Evolutionary conservation across 2,113 vertebrate genomes (phyloP), one percentile per base, ranked within the genome.

Genomic region (Ageneiosus marmoratus): DNA sequence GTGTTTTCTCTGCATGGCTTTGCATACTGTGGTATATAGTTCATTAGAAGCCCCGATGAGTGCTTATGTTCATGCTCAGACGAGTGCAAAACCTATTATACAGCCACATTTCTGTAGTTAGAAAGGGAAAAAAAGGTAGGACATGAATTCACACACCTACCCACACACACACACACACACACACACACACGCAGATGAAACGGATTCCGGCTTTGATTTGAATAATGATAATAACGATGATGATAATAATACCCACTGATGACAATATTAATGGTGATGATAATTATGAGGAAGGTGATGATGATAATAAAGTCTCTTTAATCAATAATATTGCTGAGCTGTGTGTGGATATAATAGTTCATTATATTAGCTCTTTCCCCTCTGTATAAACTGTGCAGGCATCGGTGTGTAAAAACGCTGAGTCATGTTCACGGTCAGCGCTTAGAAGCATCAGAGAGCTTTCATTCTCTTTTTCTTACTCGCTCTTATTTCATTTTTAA

Each of bases 351-450:
- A 32, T 44, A 44, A 46, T 44, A 12, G 67, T 46, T 70, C 11
- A 20, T 10, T 37, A 34, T 44, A 70, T 44, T 46, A 24, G 37
- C 44, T 70, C 22, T 20, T 37, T 69, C 44, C 13, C 69, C 15
- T 29, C 44, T 29, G 44, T 73, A 50, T 73, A 29, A 29, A 73
- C 70, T 10, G 46, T 11, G 46, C 27, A 51, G 2, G n/a, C 27
- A 11, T 53, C 27, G 1, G 29, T 37, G 51, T 24, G 73, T 76
- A 55, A 55, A 76, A 76, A 76, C 34, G 73, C 73, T 55, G 73
- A 76, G 29, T 76, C 73, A 29, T 74, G 48, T 32, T 73, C 70
- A 50, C 6, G 7, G 24, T 48, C 67, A 48, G 41, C 44, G 13
- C n/a, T 50, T 74, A 51, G 44, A 29, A 2, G n/a, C 5, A 50